Base-by-base conservation (phyloP, 2,797 vertebrate species). In the Poecilia wingei region DNA sequence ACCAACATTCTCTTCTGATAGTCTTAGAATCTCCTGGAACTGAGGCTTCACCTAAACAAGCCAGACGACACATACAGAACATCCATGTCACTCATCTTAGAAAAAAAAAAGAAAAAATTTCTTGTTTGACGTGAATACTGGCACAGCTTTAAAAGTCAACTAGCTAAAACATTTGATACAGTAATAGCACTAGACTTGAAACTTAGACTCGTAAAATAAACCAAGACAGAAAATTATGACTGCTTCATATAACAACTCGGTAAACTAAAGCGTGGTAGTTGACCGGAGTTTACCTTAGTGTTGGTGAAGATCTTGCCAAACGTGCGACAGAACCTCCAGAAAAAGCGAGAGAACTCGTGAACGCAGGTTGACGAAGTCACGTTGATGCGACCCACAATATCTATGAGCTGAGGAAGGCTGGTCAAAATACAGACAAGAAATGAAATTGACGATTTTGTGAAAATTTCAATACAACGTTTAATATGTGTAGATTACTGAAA, bases 281-380 rank as follows among this genome's bases (percentile, higher is more conserved):
- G 28, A 16, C 3, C 3, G n/a, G 39, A 28, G 22, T 75, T 78
- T 85, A 94, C 92, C 93, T 95, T 95, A 91, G 98, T 97, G 95
- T 99, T 99, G 31, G 98, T 99, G 94, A 99, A 99, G 89, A 99
- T 98, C 93, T 99, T 99, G 84, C 98, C 98, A 82, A 99, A 99
- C 1, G 98, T 99, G 88, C 98, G 96, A 94, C 98, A 99, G 81
- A 99, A 95, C 81, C 98, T 96, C 98, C 98, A 99, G 95, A 99
- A 99, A 95, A 99, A 99, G 87, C 97, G 97, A 75, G 98, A 99
- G 90, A 99, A 99, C 92, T 99, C 98, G 75, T 99, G 98, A 73
- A 99, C 98, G 71, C 97, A 99, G 66, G 98, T 98, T 51, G 97
- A 96, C 74, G 98, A 99, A 46, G 97, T 95, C 85, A 99, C 98